A percentile compares a stretch with the other conserved stretches of the same genome.
Evolutionary conservation across 92 coral and sea anemone genomes (phyloP).

Genomic region (Palythoa grandiflora): DNA sequence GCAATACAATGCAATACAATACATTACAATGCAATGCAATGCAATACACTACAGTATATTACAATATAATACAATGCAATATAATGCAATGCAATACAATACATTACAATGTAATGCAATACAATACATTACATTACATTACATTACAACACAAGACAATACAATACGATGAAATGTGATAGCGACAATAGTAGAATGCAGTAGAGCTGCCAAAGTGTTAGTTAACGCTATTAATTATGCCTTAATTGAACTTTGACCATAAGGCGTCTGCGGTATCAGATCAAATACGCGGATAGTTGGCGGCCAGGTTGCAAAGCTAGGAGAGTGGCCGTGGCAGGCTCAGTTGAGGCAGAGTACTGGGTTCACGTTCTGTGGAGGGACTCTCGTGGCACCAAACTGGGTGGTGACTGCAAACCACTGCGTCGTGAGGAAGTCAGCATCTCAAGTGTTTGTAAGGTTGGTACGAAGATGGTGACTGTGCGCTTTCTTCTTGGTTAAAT

Average conservation of each 20-base stretch:
- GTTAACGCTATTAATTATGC: not conserved
- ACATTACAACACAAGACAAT: no score
- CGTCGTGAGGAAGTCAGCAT: not conserved
- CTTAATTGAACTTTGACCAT: not conserved
- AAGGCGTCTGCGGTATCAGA: slow-evolving; percentile 9
- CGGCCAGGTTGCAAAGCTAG: slow-evolving; percentile 4
- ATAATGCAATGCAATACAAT: no score
- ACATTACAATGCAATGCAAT: no score
- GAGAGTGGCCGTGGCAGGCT: slow-evolving; percentile 8
- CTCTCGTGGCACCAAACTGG: slow-evolving; percentile 25
- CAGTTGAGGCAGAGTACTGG: not conserved
- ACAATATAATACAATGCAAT: no score
- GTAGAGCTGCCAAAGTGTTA: no score
- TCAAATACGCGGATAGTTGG: slow-evolving; percentile 3
- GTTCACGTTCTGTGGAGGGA: slow-evolving; percentile 27
- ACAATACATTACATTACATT: no score
- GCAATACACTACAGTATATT: no score
- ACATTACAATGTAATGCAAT: no score
- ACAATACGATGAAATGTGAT: no score
- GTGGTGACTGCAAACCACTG: slow-evolving; percentile 31
- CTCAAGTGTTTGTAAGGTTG: slow-evolving; percentile 27
- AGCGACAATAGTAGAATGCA: no score
- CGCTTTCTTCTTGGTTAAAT: no score
- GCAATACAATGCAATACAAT: no score
- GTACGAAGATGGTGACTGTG: not conserved